Evolutionary conservation across 2,113 vertebrate genomes (phyloP).

Genomic region (Columbina picui): DNA sequence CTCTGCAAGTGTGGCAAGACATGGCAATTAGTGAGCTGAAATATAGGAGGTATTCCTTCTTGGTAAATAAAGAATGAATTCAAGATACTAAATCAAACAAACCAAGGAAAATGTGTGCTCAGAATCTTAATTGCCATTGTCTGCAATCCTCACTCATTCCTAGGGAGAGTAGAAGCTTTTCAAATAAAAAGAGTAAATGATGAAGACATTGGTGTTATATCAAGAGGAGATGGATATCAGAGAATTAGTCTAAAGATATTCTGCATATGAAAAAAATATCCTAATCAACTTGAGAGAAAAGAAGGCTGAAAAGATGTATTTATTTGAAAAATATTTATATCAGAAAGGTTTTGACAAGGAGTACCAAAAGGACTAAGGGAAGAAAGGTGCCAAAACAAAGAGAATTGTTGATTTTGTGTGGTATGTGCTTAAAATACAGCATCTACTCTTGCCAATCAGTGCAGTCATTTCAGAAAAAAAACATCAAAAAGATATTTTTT

Average conservation of each 20-base stretch:
- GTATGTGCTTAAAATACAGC: constrained; percentile 1
- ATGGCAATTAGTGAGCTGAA: constrained; percentile 64
- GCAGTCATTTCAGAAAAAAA: neutral
- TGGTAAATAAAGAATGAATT: constrained; percentile 37
- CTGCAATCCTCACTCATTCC: neutral
- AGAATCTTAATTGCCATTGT: constrained; percentile 54
- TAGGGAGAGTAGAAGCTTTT: neutral
- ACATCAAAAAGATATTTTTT: constrained; percentile 28
- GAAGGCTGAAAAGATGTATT: constrained; percentile 18
- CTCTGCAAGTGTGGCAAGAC: neutral
- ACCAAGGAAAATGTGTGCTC: neutral
- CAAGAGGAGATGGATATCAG: neutral
- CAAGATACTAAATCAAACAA: constrained; percentile 32
- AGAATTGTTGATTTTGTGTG: constrained; percentile 38
- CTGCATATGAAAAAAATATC: neutral
- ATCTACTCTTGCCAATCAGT: constrained; percentile 1
- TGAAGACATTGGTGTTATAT: neutral
- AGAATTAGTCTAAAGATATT: neutral
- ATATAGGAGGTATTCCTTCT: constrained; percentile 22
- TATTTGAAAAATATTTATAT: constrained; percentile 37
- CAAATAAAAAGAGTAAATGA: constrained; percentile 22
- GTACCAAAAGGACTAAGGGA: constrained; percentile 1
- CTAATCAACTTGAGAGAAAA: constrained; percentile 21
- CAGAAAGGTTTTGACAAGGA: constrained; percentile 27
- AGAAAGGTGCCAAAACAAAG: constrained; percentile 51